phyloP scores from a whole-genome alignment of 37 sponge, comb jelly and placozoan species.

The Dysidea cf. avara region DNA sequence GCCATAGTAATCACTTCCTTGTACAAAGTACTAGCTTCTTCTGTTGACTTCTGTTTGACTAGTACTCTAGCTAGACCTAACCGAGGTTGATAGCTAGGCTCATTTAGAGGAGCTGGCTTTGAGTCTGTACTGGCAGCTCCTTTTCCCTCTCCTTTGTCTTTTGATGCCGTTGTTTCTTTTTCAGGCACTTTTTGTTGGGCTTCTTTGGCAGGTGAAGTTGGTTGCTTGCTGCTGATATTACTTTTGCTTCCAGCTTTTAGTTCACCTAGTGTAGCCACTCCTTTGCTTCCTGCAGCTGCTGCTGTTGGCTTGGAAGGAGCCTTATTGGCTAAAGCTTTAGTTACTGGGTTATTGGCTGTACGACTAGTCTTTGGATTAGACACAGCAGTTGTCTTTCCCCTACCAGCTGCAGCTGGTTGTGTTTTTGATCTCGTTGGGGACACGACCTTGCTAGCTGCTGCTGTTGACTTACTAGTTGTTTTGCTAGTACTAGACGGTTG shows the following conservation, averaged over 20 bases:
- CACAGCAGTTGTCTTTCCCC: slow-evolving; percentile 5
- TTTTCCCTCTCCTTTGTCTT: not conserved
- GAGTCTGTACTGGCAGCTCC: not conserved
- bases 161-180: not conserved
- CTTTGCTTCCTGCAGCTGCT: slow-evolving; percentile 31
- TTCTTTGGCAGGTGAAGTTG: slow-evolving; percentile 13
- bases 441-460: slow-evolving; percentile 3
- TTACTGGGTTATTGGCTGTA: not conserved
- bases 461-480: not conserved
- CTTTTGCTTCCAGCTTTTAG: slow-evolving; percentile 55
- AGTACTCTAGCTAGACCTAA: slow-evolving; percentile 89
- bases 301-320: slow-evolving; percentile 6
- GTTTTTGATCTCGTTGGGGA: not conserved
- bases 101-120: slow-evolving; percentile 42
- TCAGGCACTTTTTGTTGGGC: slow-evolving; percentile 18
- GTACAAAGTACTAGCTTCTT: slow-evolving; percentile 68
- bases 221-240: slow-evolving; percentile 3
- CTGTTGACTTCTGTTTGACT: slow-evolving; percentile 25
- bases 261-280: slow-evolving; percentile 72
- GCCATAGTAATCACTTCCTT: slow-evolving; percentile 78
- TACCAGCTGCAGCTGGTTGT: not conserved
- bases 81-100: slow-evolving; percentile 61
- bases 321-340: not conserved
- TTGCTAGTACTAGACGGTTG: not conserved
- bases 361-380: not conserved